Percentiles rank a stretch among this genome's conserved stretches.
phyloP scores from a whole-genome alignment of 1,140 invertebrate genomes.

The Cotesia glomerata region DNA sequence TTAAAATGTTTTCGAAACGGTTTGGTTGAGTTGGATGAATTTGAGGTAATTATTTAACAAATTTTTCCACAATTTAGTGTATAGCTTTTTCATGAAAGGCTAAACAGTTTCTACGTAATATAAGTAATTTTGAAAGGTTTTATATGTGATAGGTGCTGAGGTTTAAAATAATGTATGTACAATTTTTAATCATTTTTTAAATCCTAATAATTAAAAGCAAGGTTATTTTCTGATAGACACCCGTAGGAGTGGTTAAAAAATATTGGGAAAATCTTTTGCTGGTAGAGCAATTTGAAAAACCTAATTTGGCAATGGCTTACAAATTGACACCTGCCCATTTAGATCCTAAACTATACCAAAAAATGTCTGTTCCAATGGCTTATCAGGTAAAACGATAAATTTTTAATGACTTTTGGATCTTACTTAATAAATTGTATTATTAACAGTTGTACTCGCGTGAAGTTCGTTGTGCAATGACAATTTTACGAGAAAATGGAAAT shows the following conservation, averaged over 20 bases:
- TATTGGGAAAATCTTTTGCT: not conserved
- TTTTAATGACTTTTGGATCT: not conserved
- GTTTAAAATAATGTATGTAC: no score
- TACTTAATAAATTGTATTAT: not conserved
- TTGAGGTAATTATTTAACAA: constrained; percentile 13
- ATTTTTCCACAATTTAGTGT: not conserved
- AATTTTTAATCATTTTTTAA: not conserved
- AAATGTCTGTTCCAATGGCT: no score
- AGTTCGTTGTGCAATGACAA: not conserved
- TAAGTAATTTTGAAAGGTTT: no score
- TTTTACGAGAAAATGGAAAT: not conserved
- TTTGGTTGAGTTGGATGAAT: not conserved
- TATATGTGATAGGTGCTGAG: no score
- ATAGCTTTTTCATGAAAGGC: not conserved
- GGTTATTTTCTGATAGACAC: not conserved
- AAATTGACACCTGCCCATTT: not conserved
- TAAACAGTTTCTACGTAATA: not conserved
- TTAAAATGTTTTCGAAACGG: constrained; percentile 31
- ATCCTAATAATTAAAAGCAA: not conserved
- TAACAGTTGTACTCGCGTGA: not conserved
- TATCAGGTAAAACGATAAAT: not conserved
- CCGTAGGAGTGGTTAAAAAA: not conserved
- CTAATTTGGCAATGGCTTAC: not conserved
- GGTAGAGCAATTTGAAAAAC: not conserved
- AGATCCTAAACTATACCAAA: no score